Percentiles rank a stretch among this genome's conserved stretches.
phyloP scores from a whole-genome alignment of 2,113 vertebrate genomes.

The Marmota monax region DNA sequence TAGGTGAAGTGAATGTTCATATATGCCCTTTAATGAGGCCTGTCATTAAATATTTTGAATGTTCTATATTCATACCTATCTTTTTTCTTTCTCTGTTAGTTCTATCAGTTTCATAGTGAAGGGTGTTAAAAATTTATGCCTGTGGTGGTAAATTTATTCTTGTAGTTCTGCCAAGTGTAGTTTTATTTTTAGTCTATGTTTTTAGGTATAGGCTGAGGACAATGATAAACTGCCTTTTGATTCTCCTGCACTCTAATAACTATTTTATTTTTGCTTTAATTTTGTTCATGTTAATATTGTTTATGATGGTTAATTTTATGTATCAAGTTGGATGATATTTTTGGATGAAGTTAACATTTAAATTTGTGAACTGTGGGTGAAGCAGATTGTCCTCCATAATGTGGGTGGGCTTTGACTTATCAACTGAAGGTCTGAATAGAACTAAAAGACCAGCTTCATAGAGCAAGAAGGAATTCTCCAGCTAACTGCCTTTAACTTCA shows the following conservation, averaged over 20 bases:
- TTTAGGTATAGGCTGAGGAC: conserved; percentile 1
- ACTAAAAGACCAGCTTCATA: not conserved
- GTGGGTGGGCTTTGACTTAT: not conserved
- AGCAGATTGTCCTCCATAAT: not conserved
- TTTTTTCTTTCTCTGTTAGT: not conserved
- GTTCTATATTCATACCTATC: not conserved
- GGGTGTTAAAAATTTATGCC: not conserved
- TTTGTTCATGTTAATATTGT: conserved; percentile 25
- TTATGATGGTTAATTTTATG: conserved; percentile 9
- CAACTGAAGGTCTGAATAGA: not conserved
- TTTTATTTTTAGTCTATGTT: conserved; percentile 38
- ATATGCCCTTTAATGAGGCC: not conserved
- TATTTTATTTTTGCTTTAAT: not conserved
- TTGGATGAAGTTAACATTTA: not conserved
- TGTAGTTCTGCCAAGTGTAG: not conserved
- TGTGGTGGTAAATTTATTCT: not conserved
- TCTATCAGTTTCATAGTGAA: conserved; percentile 21
- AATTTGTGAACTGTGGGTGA: not conserved
- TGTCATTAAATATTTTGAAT: not conserved
- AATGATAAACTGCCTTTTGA: not conserved
- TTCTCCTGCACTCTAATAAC: conserved; percentile 1
- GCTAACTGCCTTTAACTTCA: not conserved
- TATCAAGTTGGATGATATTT: not conserved
- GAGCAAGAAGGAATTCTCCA: not conserved
- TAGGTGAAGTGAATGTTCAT: not conserved